phyloP scores from a whole-genome alignment of 2,113 vertebrate species.

The Hemichromis elongatus region DNA sequence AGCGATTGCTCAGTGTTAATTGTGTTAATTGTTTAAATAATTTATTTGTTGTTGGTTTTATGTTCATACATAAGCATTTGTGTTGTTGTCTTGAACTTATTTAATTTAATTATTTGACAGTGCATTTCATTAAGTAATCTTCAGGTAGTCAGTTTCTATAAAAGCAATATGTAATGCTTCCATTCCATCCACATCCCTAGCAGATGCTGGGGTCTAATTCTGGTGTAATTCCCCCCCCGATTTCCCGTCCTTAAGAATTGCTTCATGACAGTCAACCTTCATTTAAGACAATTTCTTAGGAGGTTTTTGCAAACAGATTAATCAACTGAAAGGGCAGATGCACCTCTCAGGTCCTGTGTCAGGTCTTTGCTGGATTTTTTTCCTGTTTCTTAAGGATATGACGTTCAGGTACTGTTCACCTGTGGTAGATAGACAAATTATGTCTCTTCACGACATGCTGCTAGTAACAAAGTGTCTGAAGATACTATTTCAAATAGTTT shows the following conservation, averaged over 20 bases:
- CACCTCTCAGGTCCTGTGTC: background rate
- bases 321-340: background rate
- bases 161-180: background rate
- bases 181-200: background rate
- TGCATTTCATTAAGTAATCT: background rate
- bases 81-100: background rate
- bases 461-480: background rate
- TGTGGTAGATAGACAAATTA: too few species aligned
- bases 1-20: background rate
- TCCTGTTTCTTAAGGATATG: too few species aligned
- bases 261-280: background rate
- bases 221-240: background rate
- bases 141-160: background rate
- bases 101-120: background rate
- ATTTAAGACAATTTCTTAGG: background rate
- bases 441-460: too few species aligned
- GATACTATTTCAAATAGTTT: too few species aligned
- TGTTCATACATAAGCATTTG: background rate
- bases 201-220: background rate
- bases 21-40: background rate
- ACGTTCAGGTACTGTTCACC: too few species aligned
- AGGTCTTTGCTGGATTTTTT: background rate
- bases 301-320: background rate
- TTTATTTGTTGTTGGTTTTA: background rate
- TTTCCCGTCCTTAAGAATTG: background rate